These are phyloP conservation scores for Hydrochoerus hydrochaeris DNA, from an alignment of 2,113 vertebrate genomes.

Conservation along the genomic window DNA sequence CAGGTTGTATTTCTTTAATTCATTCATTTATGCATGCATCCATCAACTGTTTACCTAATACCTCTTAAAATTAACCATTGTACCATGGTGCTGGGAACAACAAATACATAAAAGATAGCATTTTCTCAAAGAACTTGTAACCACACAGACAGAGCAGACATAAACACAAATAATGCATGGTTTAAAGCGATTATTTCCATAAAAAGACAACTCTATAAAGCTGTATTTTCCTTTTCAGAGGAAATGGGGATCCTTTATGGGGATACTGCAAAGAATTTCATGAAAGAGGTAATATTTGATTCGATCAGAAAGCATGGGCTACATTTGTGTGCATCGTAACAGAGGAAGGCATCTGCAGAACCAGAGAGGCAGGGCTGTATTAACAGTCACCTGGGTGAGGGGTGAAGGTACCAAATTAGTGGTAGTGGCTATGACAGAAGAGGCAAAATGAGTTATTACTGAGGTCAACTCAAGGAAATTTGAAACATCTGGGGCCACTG, in stretches of 20 bases:
- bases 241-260: background rate
- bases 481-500: background rate
- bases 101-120: background rate
- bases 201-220: background rate
- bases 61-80: background rate
- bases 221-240: background rate
- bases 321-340: background rate
- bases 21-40: background rate
- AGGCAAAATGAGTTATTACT: background rate
- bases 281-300: background rate
- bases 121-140: background rate
- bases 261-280: background rate
- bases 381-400: background rate
- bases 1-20: background rate
- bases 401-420: background rate
- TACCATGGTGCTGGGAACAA: background rate
- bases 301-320: background rate
- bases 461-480: background rate
- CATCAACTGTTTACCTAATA: constrained; percentile 25
- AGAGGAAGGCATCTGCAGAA: background rate
- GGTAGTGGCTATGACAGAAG: background rate
- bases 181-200: constrained; percentile 17
- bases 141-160: background rate
- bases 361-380: background rate
- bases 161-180: background rate